A percentile compares a stretch with the other conserved stretches of the same genome.
phyloP scores from a whole-genome alignment of 2,888 invertebrate species.

The Cephus sareptanus region DNA sequence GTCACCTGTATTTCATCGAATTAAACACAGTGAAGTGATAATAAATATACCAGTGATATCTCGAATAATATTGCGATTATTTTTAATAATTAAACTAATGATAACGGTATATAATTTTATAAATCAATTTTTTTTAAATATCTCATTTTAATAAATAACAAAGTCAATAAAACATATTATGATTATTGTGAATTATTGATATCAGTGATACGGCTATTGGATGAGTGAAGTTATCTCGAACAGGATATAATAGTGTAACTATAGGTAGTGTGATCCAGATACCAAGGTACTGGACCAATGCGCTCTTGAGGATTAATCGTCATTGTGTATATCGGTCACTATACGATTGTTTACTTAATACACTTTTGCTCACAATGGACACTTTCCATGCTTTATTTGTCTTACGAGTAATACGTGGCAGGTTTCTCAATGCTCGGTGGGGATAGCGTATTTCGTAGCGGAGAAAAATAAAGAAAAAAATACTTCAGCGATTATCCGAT shows the following conservation, averaged over 20 bases:
- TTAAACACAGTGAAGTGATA: neutral
- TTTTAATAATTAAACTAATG: neutral
- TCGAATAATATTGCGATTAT: neutral
- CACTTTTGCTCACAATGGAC: constrained; percentile 25
- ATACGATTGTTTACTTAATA: constrained; percentile 18
- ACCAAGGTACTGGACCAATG: constrained; percentile 10
- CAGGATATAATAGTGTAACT: neutral
- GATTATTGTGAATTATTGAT: neutral
- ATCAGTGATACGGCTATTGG: neutral
- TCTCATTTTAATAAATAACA: neutral
- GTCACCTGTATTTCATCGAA: neutral
- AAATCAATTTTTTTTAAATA: too few species aligned
- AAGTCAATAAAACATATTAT: neutral
- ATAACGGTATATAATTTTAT: neutral
- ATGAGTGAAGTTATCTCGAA: neutral
- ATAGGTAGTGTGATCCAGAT: neutral
- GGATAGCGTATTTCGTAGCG: constrained; percentile 16
- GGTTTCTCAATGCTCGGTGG: constrained; percentile 17
- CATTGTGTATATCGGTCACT: constrained; percentile 15
- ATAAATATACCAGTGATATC: neutral
- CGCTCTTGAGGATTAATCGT: constrained; percentile 16
- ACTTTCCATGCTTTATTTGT: constrained; percentile 30
- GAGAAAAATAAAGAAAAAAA: constrained; percentile 18
- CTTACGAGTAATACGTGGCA: constrained; percentile 13
- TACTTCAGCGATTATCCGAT: constrained; percentile 37